Evolutionary conservation across 2,113 vertebrate species (phyloP), one percentile per base, ranked within the genome.

Genomic region (Meleagris gallopavo): DNA sequence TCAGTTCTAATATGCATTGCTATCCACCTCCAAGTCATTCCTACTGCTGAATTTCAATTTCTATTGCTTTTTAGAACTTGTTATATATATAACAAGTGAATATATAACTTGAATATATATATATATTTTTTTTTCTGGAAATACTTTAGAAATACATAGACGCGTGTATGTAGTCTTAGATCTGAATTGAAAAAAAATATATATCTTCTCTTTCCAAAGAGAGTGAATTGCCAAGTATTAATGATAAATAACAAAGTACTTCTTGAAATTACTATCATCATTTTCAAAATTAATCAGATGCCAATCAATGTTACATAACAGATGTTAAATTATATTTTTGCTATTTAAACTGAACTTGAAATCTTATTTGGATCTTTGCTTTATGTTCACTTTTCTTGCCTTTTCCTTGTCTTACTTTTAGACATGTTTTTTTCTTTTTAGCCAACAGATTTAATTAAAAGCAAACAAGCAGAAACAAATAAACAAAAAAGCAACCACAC

Each of bases 261-360:
- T 92, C 73, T 58, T n/a, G 4, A 32, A 84, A 55, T 30, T 55
- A 32, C 54, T 2, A 7, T 38, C 71, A 21, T 13, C 4, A n/a
- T 67, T 89, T 82, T 45, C 11, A 3, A 55, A 64, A 85, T 55
- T 69, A 79, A 29, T 55, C 6, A 32, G 11, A 66, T 0, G 9
- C 25, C 0, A 93, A 58, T 74, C 25, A 3, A 65, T 3, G 3
- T 43, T 62, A 27, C 1, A 1, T 43, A 38, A 15, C 1, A 77
- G 14, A 32, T 43, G 2, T 17, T 15, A 52, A 32, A 25, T 38
- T 16, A 64, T 6, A n/a, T 36, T 32, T 60, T 62, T 64, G 16
- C 27, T 4, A 1, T 57, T 76, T 71, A 77, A 57, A 8, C 2
- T 45, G 10, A 88, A 46, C 1, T 22, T 40, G 34, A 64, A 16